phyloP scores from a whole-genome alignment of 2,113 vertebrate genomes.

The Fregata magnificens region DNA sequence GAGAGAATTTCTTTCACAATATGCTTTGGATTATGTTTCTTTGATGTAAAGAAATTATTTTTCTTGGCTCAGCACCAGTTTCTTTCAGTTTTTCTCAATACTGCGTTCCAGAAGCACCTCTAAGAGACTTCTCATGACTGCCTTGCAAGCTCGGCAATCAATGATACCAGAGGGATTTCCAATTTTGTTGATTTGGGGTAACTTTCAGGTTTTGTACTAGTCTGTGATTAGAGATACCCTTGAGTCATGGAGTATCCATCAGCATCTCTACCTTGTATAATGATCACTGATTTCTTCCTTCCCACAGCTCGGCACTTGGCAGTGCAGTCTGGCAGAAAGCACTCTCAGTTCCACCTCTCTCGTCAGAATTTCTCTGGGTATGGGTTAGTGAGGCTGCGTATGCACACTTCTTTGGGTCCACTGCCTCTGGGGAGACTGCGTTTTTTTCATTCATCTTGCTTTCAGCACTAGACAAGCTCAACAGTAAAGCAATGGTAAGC shows the following conservation, averaged over 20 bases:
- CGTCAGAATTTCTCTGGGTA: background rate
- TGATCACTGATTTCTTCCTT: fast-evolving
- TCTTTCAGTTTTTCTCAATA: background rate
- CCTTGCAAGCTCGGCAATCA: background rate
- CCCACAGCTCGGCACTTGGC: background rate
- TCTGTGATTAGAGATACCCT: background rate
- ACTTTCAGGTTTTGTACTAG: background rate
- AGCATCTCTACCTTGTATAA: background rate
- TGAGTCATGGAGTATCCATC: background rate
- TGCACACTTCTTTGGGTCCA: background rate
- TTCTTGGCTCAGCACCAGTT: background rate
- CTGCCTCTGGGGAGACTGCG: background rate
- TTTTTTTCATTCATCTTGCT: background rate
- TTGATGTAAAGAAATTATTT: background rate
- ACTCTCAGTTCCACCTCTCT: background rate
- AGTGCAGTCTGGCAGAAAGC: background rate
- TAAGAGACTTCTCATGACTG: background rate
- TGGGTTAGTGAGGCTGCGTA: background rate
- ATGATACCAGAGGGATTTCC: background rate
- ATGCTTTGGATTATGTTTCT: background rate
- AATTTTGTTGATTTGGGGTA: background rate
- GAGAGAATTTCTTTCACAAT: background rate
- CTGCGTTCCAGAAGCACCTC: background rate
- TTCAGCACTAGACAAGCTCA: background rate
- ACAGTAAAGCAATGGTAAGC: background rate